phyloP scores from a whole-genome alignment of 2,888 invertebrate species.

The Oscheius sp. region DNA sequence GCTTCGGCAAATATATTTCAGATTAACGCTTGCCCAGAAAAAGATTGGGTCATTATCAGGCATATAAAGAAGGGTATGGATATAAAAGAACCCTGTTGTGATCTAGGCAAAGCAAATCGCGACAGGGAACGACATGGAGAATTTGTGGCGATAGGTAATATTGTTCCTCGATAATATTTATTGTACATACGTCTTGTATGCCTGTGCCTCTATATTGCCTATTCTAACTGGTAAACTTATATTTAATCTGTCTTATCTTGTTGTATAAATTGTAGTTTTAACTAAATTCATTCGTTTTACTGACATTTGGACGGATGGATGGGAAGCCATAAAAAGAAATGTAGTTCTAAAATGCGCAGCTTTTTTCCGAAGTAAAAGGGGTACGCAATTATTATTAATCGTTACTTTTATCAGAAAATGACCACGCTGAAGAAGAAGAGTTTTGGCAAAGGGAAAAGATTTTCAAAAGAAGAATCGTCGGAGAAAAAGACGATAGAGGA shows the following conservation, averaged over 20 bases:
- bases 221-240: too few species aligned
- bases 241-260: too few species aligned
- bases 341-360: too few species aligned
- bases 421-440: background rate
- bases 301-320: too few species aligned
- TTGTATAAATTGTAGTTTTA: too few species aligned
- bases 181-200: background rate
- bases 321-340: too few species aligned
- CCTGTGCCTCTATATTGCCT: background rate
- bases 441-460: background rate
- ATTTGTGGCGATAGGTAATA: background rate
- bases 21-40: conserved; percentile 9
- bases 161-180: background rate
- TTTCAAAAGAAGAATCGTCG: background rate
- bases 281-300: too few species aligned
- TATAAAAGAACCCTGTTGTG: conserved; percentile 9
- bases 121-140: conserved; percentile 20
- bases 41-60: conserved; percentile 18
- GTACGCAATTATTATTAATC: too few species aligned
- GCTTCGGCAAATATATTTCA: background rate
- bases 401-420: background rate
- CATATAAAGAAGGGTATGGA: background rate
- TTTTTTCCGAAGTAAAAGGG: too few species aligned
- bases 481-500: background rate
- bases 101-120: conserved; percentile 15